These are phyloP conservation scores for Pungitius pungitius DNA, from an alignment of 2,113 vertebrate genomes.

Conservation along the genomic window DNA sequence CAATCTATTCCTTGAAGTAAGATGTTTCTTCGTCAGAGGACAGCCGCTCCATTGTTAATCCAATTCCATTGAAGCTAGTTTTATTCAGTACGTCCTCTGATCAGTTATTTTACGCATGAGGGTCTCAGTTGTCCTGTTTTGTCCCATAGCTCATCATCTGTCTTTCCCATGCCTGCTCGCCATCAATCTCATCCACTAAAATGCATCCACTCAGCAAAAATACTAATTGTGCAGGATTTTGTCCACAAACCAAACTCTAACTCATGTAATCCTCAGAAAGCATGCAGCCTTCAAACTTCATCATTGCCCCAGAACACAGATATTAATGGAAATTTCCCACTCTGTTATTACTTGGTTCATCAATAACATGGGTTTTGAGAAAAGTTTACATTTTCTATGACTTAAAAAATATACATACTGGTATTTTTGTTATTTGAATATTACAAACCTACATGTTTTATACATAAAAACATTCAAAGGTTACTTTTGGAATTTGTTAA, in stretches of 20 bases:
- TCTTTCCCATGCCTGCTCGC: slow-evolving; percentile 29
- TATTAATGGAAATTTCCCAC: slow-evolving; percentile 75
- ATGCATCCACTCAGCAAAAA: slow-evolving; percentile 53
- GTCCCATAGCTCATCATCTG: slow-evolving; percentile 25
- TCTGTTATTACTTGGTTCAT: slow-evolving; percentile 71
- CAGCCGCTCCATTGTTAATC: neutral
- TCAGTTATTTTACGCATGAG: slow-evolving; percentile 5
- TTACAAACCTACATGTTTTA: neutral
- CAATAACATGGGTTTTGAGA: slow-evolving; percentile 57
- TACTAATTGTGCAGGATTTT: slow-evolving; percentile 62
- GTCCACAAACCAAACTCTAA: slow-evolving; percentile 66
- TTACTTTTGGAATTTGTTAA: neutral
- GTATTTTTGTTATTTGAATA: slow-evolving; percentile 20
- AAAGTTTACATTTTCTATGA: slow-evolving; percentile 54
- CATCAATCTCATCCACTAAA: slow-evolving; percentile 20
- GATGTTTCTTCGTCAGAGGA: neutral
- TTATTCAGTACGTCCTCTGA: neutral
- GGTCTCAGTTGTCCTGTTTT: slow-evolving; percentile 2
- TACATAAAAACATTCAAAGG: neutral
- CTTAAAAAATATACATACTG: slow-evolving; percentile 29
- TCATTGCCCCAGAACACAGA: slow-evolving; percentile 67
- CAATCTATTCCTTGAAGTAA: neutral
- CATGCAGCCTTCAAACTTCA: slow-evolving; percentile 63
- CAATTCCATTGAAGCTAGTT: neutral
- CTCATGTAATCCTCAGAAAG: slow-evolving; percentile 68